phyloP scores from a whole-genome alignment of 2,888 invertebrate genomes.

The Ligdia adustata region DNA sequence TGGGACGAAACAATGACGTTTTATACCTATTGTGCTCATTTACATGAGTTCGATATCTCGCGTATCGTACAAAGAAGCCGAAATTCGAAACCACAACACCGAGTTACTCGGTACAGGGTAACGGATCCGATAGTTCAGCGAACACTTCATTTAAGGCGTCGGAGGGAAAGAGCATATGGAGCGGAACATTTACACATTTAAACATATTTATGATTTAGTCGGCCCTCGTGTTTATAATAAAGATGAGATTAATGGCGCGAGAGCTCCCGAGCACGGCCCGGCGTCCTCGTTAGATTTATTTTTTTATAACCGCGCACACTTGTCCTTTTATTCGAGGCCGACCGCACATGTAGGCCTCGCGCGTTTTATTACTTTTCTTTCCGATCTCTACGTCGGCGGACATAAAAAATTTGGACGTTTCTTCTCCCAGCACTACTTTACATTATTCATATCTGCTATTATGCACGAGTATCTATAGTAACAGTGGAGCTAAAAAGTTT shows the following conservation, averaged over 20 bases:
- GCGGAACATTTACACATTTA: conserved; percentile 40
- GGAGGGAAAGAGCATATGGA: conserved; percentile 48
- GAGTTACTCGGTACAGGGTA: conserved; percentile 11
- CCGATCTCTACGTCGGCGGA: conserved; percentile 50
- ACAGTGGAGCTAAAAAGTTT: conserved; percentile 29
- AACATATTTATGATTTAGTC: conserved; percentile 76
- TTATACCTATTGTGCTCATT: conserved; percentile 16
- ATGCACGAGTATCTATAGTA: conserved; percentile 28
- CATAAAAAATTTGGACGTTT: conserved; percentile 49
- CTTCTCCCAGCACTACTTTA: conserved; percentile 39
- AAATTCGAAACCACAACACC: conserved; percentile 19
- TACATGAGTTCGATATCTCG: conserved; percentile 13
- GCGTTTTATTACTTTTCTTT: conserved; percentile 66
- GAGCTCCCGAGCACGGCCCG: conserved; percentile 52
- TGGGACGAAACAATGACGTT: conserved; percentile 19
- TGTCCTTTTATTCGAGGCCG: conserved; percentile 66
- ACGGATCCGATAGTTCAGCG: conserved; percentile 39
- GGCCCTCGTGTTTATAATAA: conserved; percentile 74
- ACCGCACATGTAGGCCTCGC: conserved; percentile 59
- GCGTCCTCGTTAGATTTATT: conserved; percentile 69
- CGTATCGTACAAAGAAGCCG: conserved; percentile 14
- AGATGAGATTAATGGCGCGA: conserved; percentile 70
- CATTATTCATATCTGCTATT: conserved; percentile 43
- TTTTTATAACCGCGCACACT: conserved; percentile 48
- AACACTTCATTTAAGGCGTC: conserved; percentile 53